Conservation (phyloP, 1,140 invertebrate species). For the Anastatus disparis region DNA sequence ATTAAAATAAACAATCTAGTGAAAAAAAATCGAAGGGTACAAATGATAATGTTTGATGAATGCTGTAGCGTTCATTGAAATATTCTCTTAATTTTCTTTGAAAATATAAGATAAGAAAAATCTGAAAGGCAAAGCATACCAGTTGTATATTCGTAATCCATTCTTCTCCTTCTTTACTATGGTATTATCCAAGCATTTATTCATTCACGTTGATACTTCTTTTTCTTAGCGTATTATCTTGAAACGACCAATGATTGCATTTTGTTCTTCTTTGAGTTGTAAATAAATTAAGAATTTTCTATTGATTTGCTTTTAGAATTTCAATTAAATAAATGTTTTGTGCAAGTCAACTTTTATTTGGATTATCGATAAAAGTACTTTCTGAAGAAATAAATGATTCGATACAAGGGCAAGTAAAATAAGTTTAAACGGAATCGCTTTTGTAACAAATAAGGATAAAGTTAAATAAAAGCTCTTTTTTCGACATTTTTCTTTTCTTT, state of each 20-base stretch:
- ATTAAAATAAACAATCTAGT: too few species aligned
- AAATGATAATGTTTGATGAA: too few species aligned
- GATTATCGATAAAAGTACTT: too few species aligned
- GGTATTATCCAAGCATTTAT: background rate
- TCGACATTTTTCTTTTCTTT: too few species aligned
- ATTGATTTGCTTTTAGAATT: background rate
- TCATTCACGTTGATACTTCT: conserved; percentile 38
- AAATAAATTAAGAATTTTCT: conserved; percentile 25
- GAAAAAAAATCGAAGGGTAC: too few species aligned
- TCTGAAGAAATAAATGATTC: too few species aligned
- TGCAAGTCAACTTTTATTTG: too few species aligned
- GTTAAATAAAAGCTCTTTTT: too few species aligned
- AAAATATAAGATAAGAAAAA: conserved; percentile 25
- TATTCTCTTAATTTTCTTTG: conserved; percentile 24
- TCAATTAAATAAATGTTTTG: conserved; percentile 9
- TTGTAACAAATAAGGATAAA: too few species aligned
- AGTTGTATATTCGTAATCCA: background rate
- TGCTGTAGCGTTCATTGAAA: too few species aligned
- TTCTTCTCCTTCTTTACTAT: background rate
- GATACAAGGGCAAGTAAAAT: too few species aligned
- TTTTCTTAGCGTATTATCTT: conserved; percentile 47
- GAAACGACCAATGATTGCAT: conserved; percentile 42
- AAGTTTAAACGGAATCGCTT: too few species aligned
- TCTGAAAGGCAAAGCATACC: background rate
- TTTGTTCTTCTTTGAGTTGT: conserved; percentile 50